Conservation (phyloP, 2,888 invertebrate species). For the Pantelozetes paolii region DNA sequence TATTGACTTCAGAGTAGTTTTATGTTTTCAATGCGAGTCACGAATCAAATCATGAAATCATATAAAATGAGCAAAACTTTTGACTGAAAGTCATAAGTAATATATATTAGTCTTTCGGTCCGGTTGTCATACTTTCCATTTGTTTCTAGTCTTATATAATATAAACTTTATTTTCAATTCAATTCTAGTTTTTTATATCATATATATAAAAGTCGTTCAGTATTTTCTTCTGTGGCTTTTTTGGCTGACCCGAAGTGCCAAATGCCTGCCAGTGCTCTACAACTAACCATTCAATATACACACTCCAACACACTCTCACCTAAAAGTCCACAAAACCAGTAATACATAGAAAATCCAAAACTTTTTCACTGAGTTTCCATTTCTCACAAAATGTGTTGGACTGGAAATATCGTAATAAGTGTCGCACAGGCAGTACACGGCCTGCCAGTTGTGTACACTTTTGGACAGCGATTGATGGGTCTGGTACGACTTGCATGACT, state of each 20-base stretch:
- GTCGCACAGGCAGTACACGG: neutral
- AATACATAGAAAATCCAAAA: slow-evolving; percentile 27
- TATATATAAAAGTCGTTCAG: slow-evolving; percentile 1
- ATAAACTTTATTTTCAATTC: slow-evolving; percentile 26
- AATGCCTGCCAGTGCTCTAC: neutral
- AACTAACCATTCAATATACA: slow-evolving; percentile 34
- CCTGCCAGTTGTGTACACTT: slow-evolving; percentile 18
- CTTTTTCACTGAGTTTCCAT: slow-evolving; percentile 28
- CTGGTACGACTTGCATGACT: neutral
- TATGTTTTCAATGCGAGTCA: slow-evolving; percentile 13
- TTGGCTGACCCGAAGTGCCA: neutral
- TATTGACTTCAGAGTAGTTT: neutral
- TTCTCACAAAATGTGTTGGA: slow-evolving; percentile 30
- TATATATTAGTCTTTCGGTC: slow-evolving; percentile 24
- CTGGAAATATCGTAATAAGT: slow-evolving; percentile 33
- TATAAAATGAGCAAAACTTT: slow-evolving; percentile 14
- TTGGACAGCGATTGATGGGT: slow-evolving; percentile 37
- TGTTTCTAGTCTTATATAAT: neutral
- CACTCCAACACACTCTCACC: slow-evolving; percentile 31
- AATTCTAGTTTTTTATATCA: neutral
- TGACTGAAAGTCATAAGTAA: slow-evolving; percentile 10
- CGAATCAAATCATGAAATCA: slow-evolving; percentile 37
- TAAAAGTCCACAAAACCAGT: neutral
- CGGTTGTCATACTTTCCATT: slow-evolving; percentile 30
- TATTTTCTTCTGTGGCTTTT: slow-evolving; percentile 33